A percentile compares a stretch with the other conserved stretches of the same genome.
Evolutionary conservation across 2,113 vertebrate species (phyloP).

Genomic region (Sebastes schlegelii): DNA sequence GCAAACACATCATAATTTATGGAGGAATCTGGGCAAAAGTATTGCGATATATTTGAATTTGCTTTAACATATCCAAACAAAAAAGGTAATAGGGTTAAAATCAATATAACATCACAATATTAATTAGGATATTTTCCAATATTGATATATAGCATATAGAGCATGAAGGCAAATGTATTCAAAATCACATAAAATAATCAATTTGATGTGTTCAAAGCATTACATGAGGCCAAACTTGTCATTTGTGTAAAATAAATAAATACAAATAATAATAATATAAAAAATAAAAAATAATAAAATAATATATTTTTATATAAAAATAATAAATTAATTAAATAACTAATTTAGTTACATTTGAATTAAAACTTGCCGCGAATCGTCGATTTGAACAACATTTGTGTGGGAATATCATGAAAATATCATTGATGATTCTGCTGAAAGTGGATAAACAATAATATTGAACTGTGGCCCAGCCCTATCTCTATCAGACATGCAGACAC

Average conservation of each 20-base stretch:
- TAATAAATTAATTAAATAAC: too few relatives aligned
- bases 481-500: slow-evolving; percentile 72
- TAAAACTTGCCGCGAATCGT: neutral
- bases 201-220: neutral
- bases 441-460: slow-evolving; percentile 29
- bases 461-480: slow-evolving; percentile 34
- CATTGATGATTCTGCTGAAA: slow-evolving; percentile 19
- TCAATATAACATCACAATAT: neutral
- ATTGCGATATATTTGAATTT: neutral
- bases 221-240: neutral
- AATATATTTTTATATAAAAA: neutral
- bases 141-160: neutral
- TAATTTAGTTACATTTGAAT: neutral
- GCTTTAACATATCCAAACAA: neutral
- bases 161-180: neutral
- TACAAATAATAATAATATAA: neutral
- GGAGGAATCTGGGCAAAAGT: neutral
- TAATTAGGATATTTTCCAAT: neutral
- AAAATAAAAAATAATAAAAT: neutral
- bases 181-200: neutral
- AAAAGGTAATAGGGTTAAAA: neutral
- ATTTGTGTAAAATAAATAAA: neutral
- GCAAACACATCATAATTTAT: neutral
- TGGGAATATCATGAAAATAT: slow-evolving; percentile 3
- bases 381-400: neutral